A percentile compares a stretch with the other conserved stretches of the same genome.
Conservation (phyloP, 1,140 invertebrate species). For the Drosophila kepulauana region DNA sequence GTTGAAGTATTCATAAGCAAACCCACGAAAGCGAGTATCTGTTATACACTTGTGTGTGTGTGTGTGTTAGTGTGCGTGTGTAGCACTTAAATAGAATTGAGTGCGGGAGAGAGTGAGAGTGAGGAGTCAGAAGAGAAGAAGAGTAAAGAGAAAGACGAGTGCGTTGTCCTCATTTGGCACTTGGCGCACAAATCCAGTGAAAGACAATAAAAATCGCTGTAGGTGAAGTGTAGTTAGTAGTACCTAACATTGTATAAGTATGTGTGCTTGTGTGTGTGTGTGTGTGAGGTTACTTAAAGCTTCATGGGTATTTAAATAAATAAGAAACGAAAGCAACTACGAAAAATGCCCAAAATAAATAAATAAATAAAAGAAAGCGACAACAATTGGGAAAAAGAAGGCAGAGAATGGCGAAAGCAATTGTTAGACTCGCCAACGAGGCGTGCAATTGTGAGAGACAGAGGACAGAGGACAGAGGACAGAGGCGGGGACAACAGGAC, state of each 20-base stretch:
- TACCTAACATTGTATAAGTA: conserved; percentile 5
- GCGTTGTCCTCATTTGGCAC: conserved; percentile 73
- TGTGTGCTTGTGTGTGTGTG: conserved; percentile 13
- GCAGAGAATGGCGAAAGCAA: background rate
- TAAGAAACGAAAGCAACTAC: conserved; percentile 13
- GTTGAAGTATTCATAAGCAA: background rate
- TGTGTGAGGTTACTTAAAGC: conserved; percentile 52
- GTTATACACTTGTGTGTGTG: conserved; percentile 23
- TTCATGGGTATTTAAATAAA: conserved; percentile 44
- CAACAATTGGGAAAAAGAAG: conserved; percentile 15
- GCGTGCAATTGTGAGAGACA: conserved; percentile 5
- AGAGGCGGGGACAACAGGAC: conserved; percentile 18
- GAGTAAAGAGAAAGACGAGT: no score
- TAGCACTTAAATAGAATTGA: conserved; percentile 75
- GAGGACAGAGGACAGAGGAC: background rate
- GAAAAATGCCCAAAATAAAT: conserved; percentile 32
- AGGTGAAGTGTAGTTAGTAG: conserved; percentile 44
- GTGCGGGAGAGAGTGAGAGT: conserved; percentile 68
- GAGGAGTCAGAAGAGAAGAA: conserved; percentile 30
- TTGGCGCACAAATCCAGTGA: conserved; percentile 66
- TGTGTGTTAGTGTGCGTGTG: conserved; percentile 34
- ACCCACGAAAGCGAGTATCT: conserved; percentile 29
- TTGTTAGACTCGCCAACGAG: conserved; percentile 3
- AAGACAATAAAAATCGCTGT: conserved; percentile 66
- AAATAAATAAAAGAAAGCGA: background rate